Base-by-base conservation (phyloP, 1,140 invertebrate genomes). In the Megathymus violae region DNA sequence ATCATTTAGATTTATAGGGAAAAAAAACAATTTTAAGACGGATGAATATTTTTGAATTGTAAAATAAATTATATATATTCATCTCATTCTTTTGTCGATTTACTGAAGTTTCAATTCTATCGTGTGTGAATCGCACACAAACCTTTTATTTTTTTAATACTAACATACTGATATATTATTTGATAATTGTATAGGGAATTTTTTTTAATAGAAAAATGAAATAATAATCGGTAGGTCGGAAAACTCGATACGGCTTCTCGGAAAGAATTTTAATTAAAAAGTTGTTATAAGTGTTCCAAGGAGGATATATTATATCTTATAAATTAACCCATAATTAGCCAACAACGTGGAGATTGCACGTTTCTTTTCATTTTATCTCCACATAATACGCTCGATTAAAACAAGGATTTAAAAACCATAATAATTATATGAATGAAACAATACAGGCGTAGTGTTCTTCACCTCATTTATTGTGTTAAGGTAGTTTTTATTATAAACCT, bases 251-350 rank as follows among this genome's bases (percentile, higher is more conserved):
- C 71, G 68, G 64, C 64, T 75, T 76, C 62, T 41, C 50, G 54
- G 25, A 74, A 83, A 81, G 82, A 85, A 85, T 88, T 83, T 86
- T 80, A 86, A 88, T 86, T 81, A 86, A 78, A 85, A 86, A 86
- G 77, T 86, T 85, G 63, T 64, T 62, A 48, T 61, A 79, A 79
- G 75, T 82, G 74, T 81, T 74, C 78, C 63, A 67, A 52, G 58
- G 68, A 77, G 76, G 82, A 79, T 78, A 81, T 85, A 82, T 87
- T 80, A 87, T 84, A 74, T 82, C 71, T 77, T 80, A 74, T 82
- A 84, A 82, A 84, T 85, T 80, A 83, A 80, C 85, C 82, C 71
- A 76, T 85, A 87, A 87, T 87, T 85, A 74, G 75, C 71, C 69
- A 52, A 56, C 71, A 40, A 54, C 46, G 46, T 41, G 22, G 25